Base-by-base conservation (phyloP, 1,140 invertebrate genomes). In the Diorhabda elongata region DNA sequence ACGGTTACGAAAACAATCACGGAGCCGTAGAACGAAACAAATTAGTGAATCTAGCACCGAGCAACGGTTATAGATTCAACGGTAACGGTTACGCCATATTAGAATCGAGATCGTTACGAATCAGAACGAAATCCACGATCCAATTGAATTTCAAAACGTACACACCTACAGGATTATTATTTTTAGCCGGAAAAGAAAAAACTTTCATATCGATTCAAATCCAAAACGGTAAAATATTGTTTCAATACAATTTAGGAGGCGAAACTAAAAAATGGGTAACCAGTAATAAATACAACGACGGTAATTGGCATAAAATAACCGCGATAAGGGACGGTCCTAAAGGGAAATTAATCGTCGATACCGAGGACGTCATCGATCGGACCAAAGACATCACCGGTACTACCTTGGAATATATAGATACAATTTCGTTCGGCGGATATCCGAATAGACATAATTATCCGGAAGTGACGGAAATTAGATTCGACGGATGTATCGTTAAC, bases 401-500 rank as follows among this genome's bases (percentile, higher is more conserved):
- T 76, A 52, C 8, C 42, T 26, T 68, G 83, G 81, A 69, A 78
- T 61, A 71, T 75, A 68, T 74, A 76, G 76, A 79, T 82, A 78
- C 89, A 9, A 90, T 98, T 75, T 97, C 91, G 81, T 91, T 99
- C 72, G 97, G 97, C 70, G 97, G 96, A 2, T 92, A 91, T 81
- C 90, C 91, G 0, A 83, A 85, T 3, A 84, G 86, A n/a, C 90
- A 90, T 74, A 82, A 84, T 42, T 89, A 88, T 62, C 78, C 82
- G 8, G 84, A 88, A 45, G 89, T 92, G 0, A 89, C 88, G 0
- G 87, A 86, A 59, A 81, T 85, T 42, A 92, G 92, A 63, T 98
- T 98, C 80, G 95, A 97, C 76, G 97, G 97, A 3, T 99, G 97
- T 78, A 92, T 99, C 57, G 88, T 94, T 74, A 86, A 92, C 69